Evolutionary conservation across 2,888 invertebrate species (phyloP).

Genomic region (Rutpela maculata): DNA sequence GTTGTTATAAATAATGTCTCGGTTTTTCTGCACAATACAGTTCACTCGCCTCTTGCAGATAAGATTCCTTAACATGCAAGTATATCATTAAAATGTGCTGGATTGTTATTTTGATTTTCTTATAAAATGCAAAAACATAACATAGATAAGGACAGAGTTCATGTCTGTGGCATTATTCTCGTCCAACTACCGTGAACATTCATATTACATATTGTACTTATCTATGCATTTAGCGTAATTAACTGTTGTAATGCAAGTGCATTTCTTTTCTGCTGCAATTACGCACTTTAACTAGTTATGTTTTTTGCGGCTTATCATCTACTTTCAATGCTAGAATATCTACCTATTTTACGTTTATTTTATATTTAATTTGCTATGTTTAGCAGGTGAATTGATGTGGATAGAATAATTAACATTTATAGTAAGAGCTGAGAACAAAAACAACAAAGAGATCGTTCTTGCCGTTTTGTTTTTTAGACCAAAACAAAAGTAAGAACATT

Average conservation of each 20-base stretch:
- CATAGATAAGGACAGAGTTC: slow-evolving; percentile 55
- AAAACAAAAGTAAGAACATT: too few relatives aligned
- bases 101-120: slow-evolving; percentile 59
- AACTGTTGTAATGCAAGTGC: slow-evolving; percentile 15
- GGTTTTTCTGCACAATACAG: slow-evolving; percentile 41
- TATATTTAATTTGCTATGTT: too few relatives aligned
- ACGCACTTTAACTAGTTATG: slow-evolving; percentile 6
- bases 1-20: slow-evolving; percentile 16
- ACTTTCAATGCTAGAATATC: background rate
- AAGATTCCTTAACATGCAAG: slow-evolving; percentile 57
- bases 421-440: too few relatives aligned
- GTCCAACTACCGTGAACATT: slow-evolving; percentile 58
- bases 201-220: slow-evolving; percentile 41
- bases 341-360: too few relatives aligned
- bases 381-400: too few relatives aligned
- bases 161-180: slow-evolving; percentile 59
- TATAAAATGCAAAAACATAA: slow-evolving; percentile 57
- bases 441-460: too few relatives aligned
- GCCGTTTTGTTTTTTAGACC: too few relatives aligned
- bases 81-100: slow-evolving; percentile 58
- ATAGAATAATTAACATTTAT: too few relatives aligned
- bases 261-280: slow-evolving; percentile 18
- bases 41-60: slow-evolving; percentile 58
- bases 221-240: slow-evolving; percentile 42
- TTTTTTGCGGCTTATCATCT: background rate